Evolutionary conservation across 1,140 invertebrate species (phyloP).

Genomic region (Spodoptera frugiperda): DNA sequence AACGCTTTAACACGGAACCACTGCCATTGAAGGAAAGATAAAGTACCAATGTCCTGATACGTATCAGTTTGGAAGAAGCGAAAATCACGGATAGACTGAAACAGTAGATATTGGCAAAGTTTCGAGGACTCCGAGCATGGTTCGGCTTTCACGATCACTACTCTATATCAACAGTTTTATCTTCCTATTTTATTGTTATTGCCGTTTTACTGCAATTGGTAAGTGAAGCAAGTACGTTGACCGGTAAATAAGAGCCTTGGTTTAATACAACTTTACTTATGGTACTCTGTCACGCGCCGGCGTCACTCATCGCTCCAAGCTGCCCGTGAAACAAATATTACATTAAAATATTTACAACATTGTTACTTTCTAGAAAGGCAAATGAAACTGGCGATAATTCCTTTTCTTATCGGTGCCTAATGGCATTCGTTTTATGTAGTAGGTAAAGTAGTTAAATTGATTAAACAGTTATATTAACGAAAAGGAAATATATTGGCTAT

Average conservation of each 20-base stretch:
- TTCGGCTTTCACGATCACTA: constrained; percentile 48
- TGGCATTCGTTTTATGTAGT: no score
- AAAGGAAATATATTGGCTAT: no score
- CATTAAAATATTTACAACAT: neutral
- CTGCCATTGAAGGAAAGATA: constrained; percentile 20
- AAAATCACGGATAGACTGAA: constrained; percentile 45
- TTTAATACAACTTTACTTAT: constrained; percentile 16
- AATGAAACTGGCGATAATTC: no score
- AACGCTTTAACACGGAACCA: constrained; percentile 8
- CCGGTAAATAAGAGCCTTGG: neutral
- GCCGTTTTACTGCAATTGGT: constrained; percentile 34
- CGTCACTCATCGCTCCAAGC: neutral
- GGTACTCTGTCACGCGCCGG: constrained; percentile 11
- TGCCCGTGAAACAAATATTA: neutral
- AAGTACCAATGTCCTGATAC: constrained; percentile 40
- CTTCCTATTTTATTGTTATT: constrained; percentile 43
- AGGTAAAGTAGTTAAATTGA: no score
- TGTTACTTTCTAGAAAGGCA: neutral
- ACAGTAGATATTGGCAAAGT: constrained; percentile 58
- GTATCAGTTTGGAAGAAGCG: constrained; percentile 12
- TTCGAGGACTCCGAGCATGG: constrained; percentile 51
- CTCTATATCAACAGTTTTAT: constrained; percentile 43
- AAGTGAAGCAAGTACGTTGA: constrained; percentile 25
- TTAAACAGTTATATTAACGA: no score
- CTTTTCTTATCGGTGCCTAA: no score